Base-by-base conservation (phyloP, 2,888 invertebrate genomes). In the Melanostoma scalare region DNA sequence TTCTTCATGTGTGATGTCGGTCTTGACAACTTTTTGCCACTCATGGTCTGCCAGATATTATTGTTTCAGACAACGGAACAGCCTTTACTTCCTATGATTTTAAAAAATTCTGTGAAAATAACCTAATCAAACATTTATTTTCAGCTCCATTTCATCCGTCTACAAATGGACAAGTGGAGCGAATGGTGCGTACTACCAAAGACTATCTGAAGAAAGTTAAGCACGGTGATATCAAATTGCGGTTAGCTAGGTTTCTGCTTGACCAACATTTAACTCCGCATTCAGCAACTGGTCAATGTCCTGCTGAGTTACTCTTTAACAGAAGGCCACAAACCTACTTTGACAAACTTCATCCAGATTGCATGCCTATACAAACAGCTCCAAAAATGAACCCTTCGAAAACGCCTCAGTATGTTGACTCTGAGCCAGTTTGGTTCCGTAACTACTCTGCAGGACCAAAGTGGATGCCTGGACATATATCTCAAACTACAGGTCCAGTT, bases 311-410 rank as follows among this genome's bases (percentile, higher is more conserved):
- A n/a, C 52, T 52, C 1, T 52, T 52, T n/a, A 52, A 52, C 33
- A 8, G 52, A 35, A 33, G 52, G 9, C 33, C 52, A 52, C 52
- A 35, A 35, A 52, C 33, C n/a, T 52, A 52, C 35, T 52, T 52
- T 9, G 52, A 50, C 30, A 71, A 60, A 52, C 58, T 71, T 60
- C 71, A 72, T 61, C 71, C 61, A 42, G 52, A 72, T 44, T 5
- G 50, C 20, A 71, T 60, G 30, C 33, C 44, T 33, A 10, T 53
- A 10, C 44, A 72, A 72, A 9, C 44, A 6, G n/a, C 2, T 33
- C 33, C 8, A 35, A 42, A 53, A 10, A 20, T 8, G 9, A 31
- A 55, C 4, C 30, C 46, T 46, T 31, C 48, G 4, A 30, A 48
- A 48, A 53, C 53, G 2, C 53, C 10, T 35, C 36, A 53, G 6